These are phyloP conservation scores for Pandion haliaetus DNA, from an alignment of 2,113 vertebrate genomes.

Conservation along the genomic window DNA sequence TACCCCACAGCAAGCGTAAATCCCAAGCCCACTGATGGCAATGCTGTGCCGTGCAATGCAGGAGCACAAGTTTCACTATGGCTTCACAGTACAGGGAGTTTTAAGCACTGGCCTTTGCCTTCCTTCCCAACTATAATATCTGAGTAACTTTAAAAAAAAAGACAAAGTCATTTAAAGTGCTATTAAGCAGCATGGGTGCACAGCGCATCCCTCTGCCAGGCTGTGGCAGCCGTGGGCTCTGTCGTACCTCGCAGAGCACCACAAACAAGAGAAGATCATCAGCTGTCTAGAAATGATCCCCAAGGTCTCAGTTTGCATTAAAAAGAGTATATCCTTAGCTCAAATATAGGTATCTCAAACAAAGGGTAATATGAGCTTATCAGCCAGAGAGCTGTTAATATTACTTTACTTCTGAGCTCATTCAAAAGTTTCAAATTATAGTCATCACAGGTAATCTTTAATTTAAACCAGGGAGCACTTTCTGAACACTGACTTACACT, in stretches of 20 bases:
- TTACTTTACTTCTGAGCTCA: background rate
- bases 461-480: background rate
- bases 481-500: background rate
- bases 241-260: background rate
- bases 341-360: background rate
- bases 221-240: background rate
- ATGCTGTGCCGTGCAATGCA: background rate
- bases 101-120: background rate
- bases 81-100: background rate
- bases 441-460: background rate
- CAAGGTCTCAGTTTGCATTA: background rate
- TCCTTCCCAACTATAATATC: background rate
- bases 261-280: background rate
- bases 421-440: background rate
- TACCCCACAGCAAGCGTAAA: background rate
- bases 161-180: background rate
- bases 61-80: accelerated
- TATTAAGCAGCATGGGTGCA: background rate
- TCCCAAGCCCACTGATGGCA: background rate
- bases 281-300: background rate
- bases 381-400: background rate
- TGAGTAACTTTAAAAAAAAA: background rate
- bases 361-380: background rate
- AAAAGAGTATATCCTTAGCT: background rate
- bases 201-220: background rate